Evolutionary conservation across 1,140 invertebrate species (phyloP).

Genomic region (Panulirus ornatus): DNA sequence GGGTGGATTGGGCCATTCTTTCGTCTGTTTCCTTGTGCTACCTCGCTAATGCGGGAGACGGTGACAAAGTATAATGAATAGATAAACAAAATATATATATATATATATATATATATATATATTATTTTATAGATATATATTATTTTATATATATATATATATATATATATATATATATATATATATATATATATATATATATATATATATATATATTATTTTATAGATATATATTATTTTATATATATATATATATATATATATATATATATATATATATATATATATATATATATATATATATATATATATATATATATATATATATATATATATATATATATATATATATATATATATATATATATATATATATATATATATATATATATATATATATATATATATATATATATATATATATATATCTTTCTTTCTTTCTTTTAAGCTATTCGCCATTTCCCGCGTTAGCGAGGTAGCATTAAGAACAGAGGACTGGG

Average conservation of each 20-base stretch:
- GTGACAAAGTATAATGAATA: no score
- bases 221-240: not conserved
- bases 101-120: constrained; percentile 31
- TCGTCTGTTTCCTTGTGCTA: no score
- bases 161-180: constrained; percentile 31
- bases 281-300: constrained; percentile 31
- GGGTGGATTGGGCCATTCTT: no score
- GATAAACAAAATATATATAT: not conserved
- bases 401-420: not conserved
- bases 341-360: not conserved
- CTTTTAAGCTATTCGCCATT: no score
- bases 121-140: not conserved
- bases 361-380: constrained; percentile 19
- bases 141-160: not conserved
- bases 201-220: not conserved
- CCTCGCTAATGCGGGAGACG: no score
- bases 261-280: constrained; percentile 31
- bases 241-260: constrained; percentile 31
- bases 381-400: constrained; percentile 18
- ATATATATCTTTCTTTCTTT: no score
- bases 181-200: constrained; percentile 31
- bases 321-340: constrained; percentile 31
- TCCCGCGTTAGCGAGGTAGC: no score
- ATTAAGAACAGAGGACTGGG: no score
- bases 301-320: constrained; percentile 31